phyloP scores from a whole-genome alignment of 2,888 invertebrate species.

The Noctua pronuba region DNA sequence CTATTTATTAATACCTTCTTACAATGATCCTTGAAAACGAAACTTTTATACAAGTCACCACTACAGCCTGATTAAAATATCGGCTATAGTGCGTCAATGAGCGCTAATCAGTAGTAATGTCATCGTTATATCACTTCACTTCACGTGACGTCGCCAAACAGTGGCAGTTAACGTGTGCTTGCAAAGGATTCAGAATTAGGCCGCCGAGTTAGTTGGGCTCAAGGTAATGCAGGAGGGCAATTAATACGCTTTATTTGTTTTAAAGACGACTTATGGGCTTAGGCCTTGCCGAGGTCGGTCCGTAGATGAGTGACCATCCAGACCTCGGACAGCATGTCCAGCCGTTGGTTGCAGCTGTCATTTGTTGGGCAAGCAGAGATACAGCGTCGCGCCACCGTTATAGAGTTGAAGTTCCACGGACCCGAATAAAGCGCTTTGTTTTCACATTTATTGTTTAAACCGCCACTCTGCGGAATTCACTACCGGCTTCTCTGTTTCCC shows the following conservation, averaged over 20 bases:
- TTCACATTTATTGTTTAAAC: no score
- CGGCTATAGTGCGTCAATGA: conserved; percentile 13
- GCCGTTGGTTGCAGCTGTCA: not conserved
- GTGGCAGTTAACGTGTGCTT: conserved; percentile 33
- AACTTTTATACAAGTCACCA: not conserved
- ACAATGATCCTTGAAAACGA: not conserved
- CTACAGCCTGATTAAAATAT: conserved; percentile 19
- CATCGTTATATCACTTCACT: conserved; percentile 49
- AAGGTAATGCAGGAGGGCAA: conserved; percentile 42
- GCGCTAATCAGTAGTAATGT: conserved; percentile 52
- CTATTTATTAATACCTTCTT: not conserved
- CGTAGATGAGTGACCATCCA: not conserved
- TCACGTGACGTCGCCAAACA: conserved; percentile 42
- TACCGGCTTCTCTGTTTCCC: not conserved
- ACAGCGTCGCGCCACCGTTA: not conserved
- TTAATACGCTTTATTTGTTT: conserved; percentile 11
- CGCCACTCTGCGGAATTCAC: not conserved
- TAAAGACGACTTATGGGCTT: not conserved
- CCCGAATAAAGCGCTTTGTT: no score
- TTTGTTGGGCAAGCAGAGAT: not conserved
- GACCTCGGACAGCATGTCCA: not conserved
- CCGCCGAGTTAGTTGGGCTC: conserved; percentile 50
- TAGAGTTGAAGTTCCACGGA: not conserved
- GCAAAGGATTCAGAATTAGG: conserved; percentile 67
- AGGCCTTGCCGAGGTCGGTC: not conserved